Evolutionary conservation across 1,140 invertebrate genomes (phyloP).

Genomic region (Phthorimaea operculella): DNA sequence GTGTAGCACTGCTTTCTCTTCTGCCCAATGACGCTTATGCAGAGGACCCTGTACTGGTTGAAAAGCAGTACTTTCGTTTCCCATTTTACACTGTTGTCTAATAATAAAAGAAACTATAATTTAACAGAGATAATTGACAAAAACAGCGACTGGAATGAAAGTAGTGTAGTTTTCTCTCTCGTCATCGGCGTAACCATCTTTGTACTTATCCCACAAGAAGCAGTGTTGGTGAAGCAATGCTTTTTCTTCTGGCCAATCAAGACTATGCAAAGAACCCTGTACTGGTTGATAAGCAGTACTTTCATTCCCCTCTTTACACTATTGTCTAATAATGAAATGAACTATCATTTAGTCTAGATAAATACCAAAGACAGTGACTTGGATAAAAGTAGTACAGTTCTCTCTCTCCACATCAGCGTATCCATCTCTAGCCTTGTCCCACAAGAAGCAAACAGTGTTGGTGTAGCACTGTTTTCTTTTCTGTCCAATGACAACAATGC

Average conservation of each 20-base stretch:
- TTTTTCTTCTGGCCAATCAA: conserved; percentile 43
- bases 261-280: conserved; percentile 42
- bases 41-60: conserved; percentile 45
- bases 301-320: conserved; percentile 45
- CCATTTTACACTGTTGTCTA: conserved; percentile 47
- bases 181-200: conserved; percentile 41
- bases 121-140: conserved; percentile 50
- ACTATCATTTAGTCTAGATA: conserved; percentile 41
- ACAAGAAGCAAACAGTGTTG: conserved; percentile 48
- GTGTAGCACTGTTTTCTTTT: conserved; percentile 48
- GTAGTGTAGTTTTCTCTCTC: conserved; percentile 35
- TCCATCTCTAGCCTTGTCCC: conserved; percentile 51
- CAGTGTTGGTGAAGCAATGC: conserved; percentile 48
- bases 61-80: conserved; percentile 40
- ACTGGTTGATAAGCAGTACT: conserved; percentile 40
- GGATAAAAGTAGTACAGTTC: conserved; percentile 36
- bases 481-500: conserved; percentile 43
- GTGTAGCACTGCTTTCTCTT: conserved; percentile 48
- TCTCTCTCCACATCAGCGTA: conserved; percentile 41
- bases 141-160: conserved; percentile 44
- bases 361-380: conserved; percentile 45
- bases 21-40: conserved; percentile 42
- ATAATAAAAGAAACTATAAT: conserved; percentile 22
- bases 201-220: conserved; percentile 57
- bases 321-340: too few species aligned